Conservation (phyloP, 2,113 vertebrate species). For the Cyprinodon tularosa region DNA sequence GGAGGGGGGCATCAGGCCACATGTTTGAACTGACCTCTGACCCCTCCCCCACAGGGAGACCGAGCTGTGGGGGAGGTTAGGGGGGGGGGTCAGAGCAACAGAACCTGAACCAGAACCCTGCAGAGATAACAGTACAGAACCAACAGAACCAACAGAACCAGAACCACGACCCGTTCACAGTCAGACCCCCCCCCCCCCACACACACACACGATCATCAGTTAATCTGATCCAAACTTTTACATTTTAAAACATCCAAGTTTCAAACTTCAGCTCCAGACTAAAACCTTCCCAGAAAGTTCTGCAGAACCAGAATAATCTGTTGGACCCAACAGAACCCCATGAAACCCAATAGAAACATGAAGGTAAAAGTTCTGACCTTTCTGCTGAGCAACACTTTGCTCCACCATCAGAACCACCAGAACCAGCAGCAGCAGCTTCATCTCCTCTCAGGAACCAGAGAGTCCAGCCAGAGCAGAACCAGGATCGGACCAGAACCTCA, state of each 20-base stretch:
- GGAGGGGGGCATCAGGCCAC: too few relatives aligned
- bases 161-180: too few relatives aligned
- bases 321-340: background rate
- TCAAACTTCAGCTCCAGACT: background rate
- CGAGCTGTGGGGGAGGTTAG: background rate
- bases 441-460: constrained; percentile 12
- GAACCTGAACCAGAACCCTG: too few relatives aligned
- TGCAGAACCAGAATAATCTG: background rate
- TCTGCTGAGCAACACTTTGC: constrained; percentile 41
- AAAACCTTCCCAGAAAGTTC: background rate
- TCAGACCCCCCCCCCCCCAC: too few relatives aligned
- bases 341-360: background rate
- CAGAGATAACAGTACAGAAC: too few relatives aligned
- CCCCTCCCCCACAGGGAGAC: constrained; percentile 3
- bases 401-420: constrained; percentile 46
- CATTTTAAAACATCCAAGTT: too few relatives aligned
- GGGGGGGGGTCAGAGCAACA: background rate
- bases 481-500: background rate
- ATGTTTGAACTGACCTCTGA: constrained; percentile 12
- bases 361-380: constrained; percentile 40
- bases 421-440: constrained; percentile 50
- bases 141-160: too few relatives aligned
- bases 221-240: too few relatives aligned
- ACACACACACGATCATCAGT: too few relatives aligned
- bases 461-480: background rate